Conservation (phyloP, 2,797 vertebrate species). For the Synaphobranchus kaupii region DNA sequence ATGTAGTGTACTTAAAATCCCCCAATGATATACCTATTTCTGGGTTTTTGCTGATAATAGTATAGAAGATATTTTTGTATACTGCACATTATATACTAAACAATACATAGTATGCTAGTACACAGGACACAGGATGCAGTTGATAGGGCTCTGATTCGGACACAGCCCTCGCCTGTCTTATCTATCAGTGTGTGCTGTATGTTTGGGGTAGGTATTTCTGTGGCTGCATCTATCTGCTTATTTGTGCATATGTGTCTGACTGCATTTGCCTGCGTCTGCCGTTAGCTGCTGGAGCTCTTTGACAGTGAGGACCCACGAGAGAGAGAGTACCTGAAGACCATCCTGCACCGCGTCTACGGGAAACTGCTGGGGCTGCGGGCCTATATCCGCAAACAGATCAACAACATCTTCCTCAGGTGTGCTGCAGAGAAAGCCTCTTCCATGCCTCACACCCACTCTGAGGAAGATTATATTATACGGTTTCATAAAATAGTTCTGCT, state of each 20-base stretch:
- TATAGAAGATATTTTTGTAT: too few relatives aligned
- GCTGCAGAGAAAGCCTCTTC: conserved; percentile 29
- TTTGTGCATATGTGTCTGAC: conserved; percentile 3
- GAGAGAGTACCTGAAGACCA: conserved; percentile 91
- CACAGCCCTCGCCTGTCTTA: background rate
- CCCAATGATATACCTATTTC: too few relatives aligned
- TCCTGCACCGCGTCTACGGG: conserved; percentile 90
- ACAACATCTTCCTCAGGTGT: conserved; percentile 93
- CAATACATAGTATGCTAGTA: too few relatives aligned
- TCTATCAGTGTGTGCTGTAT: background rate
- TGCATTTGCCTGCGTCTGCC: conserved; percentile 36
- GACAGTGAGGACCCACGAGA: conserved; percentile 92
- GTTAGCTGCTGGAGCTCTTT: conserved; percentile 86
- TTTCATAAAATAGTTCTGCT: background rate
- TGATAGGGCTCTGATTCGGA: too few relatives aligned
- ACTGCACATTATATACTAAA: too few relatives aligned
- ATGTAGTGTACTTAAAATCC: too few relatives aligned
- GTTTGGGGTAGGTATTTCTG: background rate
- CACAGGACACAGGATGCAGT: too few relatives aligned
- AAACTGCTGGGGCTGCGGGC: conserved; percentile 90
- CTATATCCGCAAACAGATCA: conserved; percentile 93
- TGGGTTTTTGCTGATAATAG: too few relatives aligned
- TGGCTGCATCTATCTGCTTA: conserved; percentile 20
- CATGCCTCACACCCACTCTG: background rate
- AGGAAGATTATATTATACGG: background rate